A percentile compares a stretch with the other conserved stretches of the same genome.
Conservation (phyloP, 2,797 vertebrate genomes). For the Cephalopachus bancanus region DNA sequence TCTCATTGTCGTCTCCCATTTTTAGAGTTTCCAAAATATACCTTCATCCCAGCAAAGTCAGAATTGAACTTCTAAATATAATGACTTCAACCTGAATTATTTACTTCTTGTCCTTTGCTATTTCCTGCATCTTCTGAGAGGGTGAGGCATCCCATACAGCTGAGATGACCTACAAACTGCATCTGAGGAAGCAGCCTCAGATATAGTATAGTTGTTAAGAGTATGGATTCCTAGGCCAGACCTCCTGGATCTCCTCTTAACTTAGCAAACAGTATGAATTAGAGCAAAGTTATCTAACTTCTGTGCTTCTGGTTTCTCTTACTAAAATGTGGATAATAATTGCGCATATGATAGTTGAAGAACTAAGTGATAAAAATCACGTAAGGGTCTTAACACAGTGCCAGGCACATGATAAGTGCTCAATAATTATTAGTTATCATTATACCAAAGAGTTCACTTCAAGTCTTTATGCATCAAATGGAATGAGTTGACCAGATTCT, state of each 20-base stretch:
- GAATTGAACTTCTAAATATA: background rate
- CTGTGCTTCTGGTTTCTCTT: background rate
- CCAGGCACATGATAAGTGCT: background rate
- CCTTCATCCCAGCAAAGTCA: background rate
- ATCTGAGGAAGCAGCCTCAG: background rate
- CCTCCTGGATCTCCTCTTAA: background rate
- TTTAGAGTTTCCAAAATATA: background rate
- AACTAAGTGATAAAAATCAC: background rate
- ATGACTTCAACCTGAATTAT: conserved; percentile 1
- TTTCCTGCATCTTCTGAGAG: background rate
- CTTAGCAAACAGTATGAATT: background rate
- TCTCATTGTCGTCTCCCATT: background rate
- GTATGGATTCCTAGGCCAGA: background rate
- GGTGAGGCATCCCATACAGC: background rate
- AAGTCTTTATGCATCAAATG: background rate
- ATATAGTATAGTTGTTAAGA: background rate
- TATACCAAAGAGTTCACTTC: background rate
- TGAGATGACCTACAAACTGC: background rate
- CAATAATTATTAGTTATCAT: background rate
- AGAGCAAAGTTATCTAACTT: background rate
- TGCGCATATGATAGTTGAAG: background rate
- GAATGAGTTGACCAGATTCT: background rate
- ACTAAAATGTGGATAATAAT: background rate
- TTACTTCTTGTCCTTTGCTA: background rate
- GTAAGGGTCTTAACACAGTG: background rate